Base-by-base conservation (phyloP, 2,113 vertebrate species). In the Pungitius pungitius region DNA sequence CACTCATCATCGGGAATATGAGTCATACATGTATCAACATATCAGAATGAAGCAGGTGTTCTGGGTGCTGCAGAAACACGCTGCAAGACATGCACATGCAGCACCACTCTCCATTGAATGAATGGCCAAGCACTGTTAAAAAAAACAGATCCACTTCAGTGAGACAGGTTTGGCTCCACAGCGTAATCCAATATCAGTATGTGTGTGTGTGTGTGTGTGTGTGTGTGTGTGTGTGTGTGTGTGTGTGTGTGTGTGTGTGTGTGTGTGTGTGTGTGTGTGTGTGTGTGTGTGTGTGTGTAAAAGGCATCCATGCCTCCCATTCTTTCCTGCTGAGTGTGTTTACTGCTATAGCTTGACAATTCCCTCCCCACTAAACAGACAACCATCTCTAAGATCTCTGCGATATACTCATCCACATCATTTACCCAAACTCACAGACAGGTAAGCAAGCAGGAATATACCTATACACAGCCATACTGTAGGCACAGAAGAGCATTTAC, bases 101-200 rank as follows among this genome's bases (percentile, higher is more conserved):
- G 18, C 33, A 39, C 1, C 43, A 20, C 30, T 64, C 39, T 37
- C 30, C 26, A 24, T 62, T 57, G 60, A 73, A 81, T 72, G 45
- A 80, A 56, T 57, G 26, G 52, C 33, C 47, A 24, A 72, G 47
- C 33, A 39, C 49, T 72, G 33, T 59, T 69, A 45, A 27, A 51
- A 71, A 65, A 54, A 65, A 54, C 8, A 14, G 52, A 68, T 55
- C 51, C n/a, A 59, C 65, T 74, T 73, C 70, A 57, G 71, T 30
- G 51, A 49, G 15, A 58, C 22, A 60, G 61, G 27, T 80, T 82
- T 81, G 71, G 47, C 67, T 69, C 56, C n/a, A 64, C 69, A 33
- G 47, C 33, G 42, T 65, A 75, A 86, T 77, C 30, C 49, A 60
- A 84, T 84, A 78, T 69, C 14, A 47, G 61, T 69, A 55, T 40